phyloP scores from a whole-genome alignment of 2,113 vertebrate genomes.

The Pandion haliaetus region DNA sequence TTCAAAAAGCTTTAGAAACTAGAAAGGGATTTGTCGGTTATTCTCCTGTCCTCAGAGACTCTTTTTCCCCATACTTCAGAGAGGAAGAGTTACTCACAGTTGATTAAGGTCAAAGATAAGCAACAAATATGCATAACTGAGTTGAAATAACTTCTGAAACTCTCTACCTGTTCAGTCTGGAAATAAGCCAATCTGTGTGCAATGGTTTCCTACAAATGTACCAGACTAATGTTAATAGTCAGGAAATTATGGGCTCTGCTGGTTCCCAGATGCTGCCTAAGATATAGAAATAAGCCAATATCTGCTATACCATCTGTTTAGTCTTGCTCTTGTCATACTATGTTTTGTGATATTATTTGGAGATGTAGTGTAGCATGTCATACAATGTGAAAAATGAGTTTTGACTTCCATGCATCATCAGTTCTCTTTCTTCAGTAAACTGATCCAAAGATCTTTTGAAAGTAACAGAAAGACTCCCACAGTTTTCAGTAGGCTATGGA shows the following conservation, averaged over 20 bases:
- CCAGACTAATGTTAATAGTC: constrained; percentile 6
- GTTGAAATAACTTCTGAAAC: not conserved
- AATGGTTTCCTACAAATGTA: constrained; percentile 5
- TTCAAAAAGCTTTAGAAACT: not conserved
- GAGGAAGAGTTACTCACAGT: not conserved
- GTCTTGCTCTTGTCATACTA: constrained; percentile 30
- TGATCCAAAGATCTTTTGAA: not conserved
- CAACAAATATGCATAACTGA: not conserved
- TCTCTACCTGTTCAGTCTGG: not conserved
- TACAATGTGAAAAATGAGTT: not conserved
- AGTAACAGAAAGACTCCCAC: not conserved
- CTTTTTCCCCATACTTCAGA: not conserved
- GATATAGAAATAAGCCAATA: not conserved
- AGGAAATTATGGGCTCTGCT: constrained; percentile 10
- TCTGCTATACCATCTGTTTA: constrained; percentile 55
- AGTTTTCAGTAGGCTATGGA: not conserved
- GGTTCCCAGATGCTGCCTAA: constrained; percentile 42
- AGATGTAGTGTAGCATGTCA: not conserved
- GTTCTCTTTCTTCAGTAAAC: not conserved
- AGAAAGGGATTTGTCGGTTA: not conserved
- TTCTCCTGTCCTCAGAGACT: not conserved
- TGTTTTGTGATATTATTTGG: constrained; percentile 47
- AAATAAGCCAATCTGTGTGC: not conserved
- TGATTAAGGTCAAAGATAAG: not conserved
- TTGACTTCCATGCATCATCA: not conserved